Evolutionary conservation across 2,113 vertebrate species (phyloP).

Genomic region (Psittacara wagleri): DNA sequence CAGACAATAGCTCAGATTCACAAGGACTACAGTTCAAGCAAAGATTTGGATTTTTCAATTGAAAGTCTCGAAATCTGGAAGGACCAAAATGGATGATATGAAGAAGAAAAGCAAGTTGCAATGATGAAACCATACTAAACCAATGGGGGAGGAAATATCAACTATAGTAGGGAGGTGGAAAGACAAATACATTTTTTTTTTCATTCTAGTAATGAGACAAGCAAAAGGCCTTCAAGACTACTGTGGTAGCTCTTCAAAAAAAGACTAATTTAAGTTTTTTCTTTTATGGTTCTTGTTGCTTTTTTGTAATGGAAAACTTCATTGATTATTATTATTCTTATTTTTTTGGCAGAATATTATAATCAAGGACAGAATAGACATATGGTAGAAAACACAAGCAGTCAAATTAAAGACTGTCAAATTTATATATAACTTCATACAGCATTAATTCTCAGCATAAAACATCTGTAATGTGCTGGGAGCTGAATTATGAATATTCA

Average conservation of each 20-base stretch:
- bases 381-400: background rate
- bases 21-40: background rate
- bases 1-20: background rate
- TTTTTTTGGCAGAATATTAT: background rate
- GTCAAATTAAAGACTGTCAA: background rate
- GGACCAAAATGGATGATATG: background rate
- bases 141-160: background rate
- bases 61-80: background rate
- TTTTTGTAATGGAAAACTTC: background rate
- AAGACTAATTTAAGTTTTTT: background rate
- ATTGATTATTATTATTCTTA: background rate
- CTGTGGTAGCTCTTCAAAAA: background rate
- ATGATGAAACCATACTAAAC: background rate
- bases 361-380: slow-evolving; percentile 14
- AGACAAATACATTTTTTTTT: background rate
- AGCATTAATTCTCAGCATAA: slow-evolving; percentile 15
- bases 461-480: background rate
- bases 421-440: slow-evolving; percentile 4
- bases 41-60: background rate
- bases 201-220: background rate
- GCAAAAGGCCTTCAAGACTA: background rate
- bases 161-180: rapidly evolving
- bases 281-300: rapidly evolving
- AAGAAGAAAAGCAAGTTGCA: background rate
- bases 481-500: slow-evolving; percentile 33